Evolutionary conservation across 2,797 vertebrate genomes (phyloP).

Genomic region (Karalla daura): DNA sequence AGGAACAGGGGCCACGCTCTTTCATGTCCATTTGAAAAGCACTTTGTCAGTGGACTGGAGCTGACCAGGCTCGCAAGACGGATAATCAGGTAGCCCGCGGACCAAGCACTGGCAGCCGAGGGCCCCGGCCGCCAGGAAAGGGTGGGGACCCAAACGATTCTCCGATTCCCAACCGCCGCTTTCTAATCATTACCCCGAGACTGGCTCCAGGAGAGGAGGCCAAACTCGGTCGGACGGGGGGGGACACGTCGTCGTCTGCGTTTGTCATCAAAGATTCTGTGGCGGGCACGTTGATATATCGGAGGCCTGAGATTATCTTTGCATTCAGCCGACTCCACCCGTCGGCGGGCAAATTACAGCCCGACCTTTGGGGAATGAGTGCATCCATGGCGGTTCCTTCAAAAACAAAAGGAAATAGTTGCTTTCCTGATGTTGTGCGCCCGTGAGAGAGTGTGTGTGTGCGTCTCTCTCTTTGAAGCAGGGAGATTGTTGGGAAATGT

Average conservation of each 20-base stretch:
- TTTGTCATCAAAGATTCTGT: slow-evolving; percentile 72
- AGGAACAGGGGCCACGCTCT: slow-evolving; percentile 60
- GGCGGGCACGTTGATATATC: slow-evolving; percentile 63
- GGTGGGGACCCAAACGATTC: slow-evolving; percentile 61
- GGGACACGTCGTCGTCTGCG: slow-evolving; percentile 36
- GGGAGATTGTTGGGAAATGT: slow-evolving; percentile 35
- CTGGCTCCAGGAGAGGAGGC: slow-evolving; percentile 47
- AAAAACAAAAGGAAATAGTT: slow-evolving; percentile 73
- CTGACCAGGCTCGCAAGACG: slow-evolving; percentile 38
- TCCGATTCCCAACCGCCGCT: slow-evolving; percentile 57
- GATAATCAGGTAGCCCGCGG: slow-evolving; percentile 50
- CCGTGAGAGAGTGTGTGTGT: slow-evolving; percentile 2
- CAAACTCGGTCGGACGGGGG: slow-evolving; percentile 47
- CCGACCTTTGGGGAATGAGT: slow-evolving; percentile 33
- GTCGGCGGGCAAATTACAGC: slow-evolving; percentile 72
- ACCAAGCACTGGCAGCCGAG: slow-evolving; percentile 32
- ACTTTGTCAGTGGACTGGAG: slow-evolving; percentile 47
- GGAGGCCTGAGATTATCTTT: slow-evolving; percentile 65
- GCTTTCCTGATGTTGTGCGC: slow-evolving; percentile 58
- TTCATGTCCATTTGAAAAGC: slow-evolving; percentile 67
- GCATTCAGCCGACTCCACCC: slow-evolving; percentile 66
- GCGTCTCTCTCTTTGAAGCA: too few species aligned
- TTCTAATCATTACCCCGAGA: slow-evolving; percentile 70
- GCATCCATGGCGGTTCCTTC: slow-evolving; percentile 51
- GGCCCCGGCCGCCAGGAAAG: slow-evolving; percentile 60